Conservation (phyloP, 2,888 invertebrate species). For the Volucella inflata region DNA sequence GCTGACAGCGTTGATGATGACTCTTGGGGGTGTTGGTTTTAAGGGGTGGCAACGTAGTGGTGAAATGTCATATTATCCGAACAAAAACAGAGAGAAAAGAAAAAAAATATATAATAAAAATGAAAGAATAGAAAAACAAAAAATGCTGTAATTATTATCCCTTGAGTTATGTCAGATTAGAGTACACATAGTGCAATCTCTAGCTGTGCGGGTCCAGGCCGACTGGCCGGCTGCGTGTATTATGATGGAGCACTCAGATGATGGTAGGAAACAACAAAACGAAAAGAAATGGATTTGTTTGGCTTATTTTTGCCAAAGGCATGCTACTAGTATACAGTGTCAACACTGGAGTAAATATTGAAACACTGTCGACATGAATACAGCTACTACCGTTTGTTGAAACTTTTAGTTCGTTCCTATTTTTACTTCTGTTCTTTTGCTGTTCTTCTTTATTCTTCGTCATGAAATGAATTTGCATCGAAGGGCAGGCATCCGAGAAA, state of each 20-base stretch:
- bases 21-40: neutral
- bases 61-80: conserved; percentile 56
- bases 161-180: conserved; percentile 67
- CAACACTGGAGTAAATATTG: conserved; percentile 65
- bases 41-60: conserved; percentile 40
- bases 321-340: conserved; percentile 49
- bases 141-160: conserved; percentile 62
- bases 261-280: neutral
- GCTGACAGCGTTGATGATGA: neutral
- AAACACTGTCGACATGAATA: conserved; percentile 29
- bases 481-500: neutral
- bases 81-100: neutral
- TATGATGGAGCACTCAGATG: too few species aligned
- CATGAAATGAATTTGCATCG: conserved; percentile 27
- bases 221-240: too few species aligned
- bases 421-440: neutral
- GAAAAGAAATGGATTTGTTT: conserved; percentile 34
- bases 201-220: neutral
- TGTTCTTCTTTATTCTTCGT: neutral
- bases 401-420: conserved; percentile 18
- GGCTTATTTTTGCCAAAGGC: conserved; percentile 30
- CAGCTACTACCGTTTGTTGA: conserved; percentile 27
- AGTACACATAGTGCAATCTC: conserved; percentile 34
- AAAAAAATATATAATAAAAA: neutral
- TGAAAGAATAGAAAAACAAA: conserved; percentile 18